Base-by-base conservation (phyloP, 2,113 vertebrate species). In the Pluvianellus socialis region DNA sequence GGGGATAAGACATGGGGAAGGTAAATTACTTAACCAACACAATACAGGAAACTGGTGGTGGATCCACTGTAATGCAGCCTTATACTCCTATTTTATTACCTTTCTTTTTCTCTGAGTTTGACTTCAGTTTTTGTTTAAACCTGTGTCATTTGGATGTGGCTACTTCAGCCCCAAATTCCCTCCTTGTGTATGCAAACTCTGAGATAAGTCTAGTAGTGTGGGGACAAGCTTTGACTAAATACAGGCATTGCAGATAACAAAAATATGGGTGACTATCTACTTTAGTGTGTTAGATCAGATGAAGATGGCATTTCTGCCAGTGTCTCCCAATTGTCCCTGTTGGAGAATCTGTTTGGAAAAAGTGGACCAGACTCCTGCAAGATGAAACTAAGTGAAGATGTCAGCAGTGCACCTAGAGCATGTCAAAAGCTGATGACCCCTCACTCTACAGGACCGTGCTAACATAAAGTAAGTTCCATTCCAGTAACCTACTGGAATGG, bases 391-490 rank as follows among this genome's bases (percentile, higher is more conserved):
- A 50, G 42, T 15, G 7, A 76, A 75, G 33, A 40, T 40, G 11
- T 19, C 10, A 16, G 58, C 3, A 22, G 13, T 40, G 14, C 2
- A 49, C 28, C 24, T 28, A 32, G 9, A 52, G 24, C 32, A 42
- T 35, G 67, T 76, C 22, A 58, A 35, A 75, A 67, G 17, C 20
- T 15, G 32, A 30, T 26, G 23, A 27, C 22, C 38, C 7, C 28
- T 56, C 3, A 7, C 33, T 47, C 19, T 12, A 14, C 27, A 35
- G 20, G 8, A 35, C 8, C 3, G 2, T 1, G 4, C 7, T 22
- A 55, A 12, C 10, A 33, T 30, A 32, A 58, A 58, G 21, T 56
- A 56, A 73, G n/a, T n/a, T n/a, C n/a, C n/a, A n/a, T n/a, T n/a
- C n/a, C n/a, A n/a, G n/a, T n/a, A n/a, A n/a, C n/a, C 28, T 56